Percentiles rank a stretch among this genome's conserved stretches.
Evolutionary conservation across 92 coral and sea anemone species (phyloP).

Genomic region (Virgularia gustaviana): DNA sequence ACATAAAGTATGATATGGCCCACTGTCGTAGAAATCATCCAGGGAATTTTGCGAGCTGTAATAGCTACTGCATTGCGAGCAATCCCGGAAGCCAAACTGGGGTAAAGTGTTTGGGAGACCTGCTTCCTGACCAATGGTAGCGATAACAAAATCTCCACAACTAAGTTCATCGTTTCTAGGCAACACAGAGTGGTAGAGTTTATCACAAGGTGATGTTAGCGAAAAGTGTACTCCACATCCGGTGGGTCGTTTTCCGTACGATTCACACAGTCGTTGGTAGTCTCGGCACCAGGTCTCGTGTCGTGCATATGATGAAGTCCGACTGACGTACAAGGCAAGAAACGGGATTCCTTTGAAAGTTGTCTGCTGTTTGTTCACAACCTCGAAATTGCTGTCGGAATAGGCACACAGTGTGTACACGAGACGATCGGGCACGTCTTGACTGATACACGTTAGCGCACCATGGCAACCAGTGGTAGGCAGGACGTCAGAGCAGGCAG

Average conservation of each 20-base stretch:
- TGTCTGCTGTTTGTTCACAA: slow-evolving; percentile 27
- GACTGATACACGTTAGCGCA: slow-evolving; percentile 37
- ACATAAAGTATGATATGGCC: slow-evolving; percentile 11
- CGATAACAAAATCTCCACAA: slow-evolving; percentile 1
- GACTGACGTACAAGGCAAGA: slow-evolving; percentile 29
- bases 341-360: not conserved
- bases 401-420: slow-evolving; percentile 53
- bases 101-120: not conserved
- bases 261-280: slow-evolving; percentile 50
- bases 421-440: not conserved
- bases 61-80: not conserved
- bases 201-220: not conserved
- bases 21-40: not conserved
- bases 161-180: not conserved
- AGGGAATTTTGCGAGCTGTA: not conserved
- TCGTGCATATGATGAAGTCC: slow-evolving; percentile 23
- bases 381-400: slow-evolving; percentile 44
- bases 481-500: slow-evolving; percentile 35
- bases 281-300: slow-evolving; percentile 63
- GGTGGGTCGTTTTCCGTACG: slow-evolving; percentile 51
- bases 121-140: not conserved
- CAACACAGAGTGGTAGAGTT: slow-evolving; percentile 8
- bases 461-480: slow-evolving; percentile 31
- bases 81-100: not conserved
- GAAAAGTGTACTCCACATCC: slow-evolving; percentile 30